phyloP scores from a whole-genome alignment of 1,140 invertebrate genomes.

The Caenorhabditis inopinata region DNA sequence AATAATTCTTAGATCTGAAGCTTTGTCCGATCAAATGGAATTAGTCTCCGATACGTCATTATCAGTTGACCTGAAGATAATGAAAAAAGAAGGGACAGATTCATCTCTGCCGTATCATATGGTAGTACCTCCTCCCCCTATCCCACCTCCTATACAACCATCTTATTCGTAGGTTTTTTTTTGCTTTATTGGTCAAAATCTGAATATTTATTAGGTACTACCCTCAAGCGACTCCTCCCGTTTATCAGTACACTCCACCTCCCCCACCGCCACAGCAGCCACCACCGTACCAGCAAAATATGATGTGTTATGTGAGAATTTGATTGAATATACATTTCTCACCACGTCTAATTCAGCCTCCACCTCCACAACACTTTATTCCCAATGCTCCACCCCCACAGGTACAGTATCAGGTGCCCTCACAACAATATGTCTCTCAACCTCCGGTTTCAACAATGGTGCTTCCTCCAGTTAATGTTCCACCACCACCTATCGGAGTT shows the following conservation, averaged over 20 bases:
- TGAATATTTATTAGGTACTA: not conserved
- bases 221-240: not conserved
- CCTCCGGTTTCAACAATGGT: not conserved
- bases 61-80: not conserved
- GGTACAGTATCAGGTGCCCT: not conserved
- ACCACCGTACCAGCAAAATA: not conserved
- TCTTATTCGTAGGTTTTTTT: not conserved
- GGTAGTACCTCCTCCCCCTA: not conserved
- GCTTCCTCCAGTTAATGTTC: not conserved
- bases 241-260: not conserved
- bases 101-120: not conserved
- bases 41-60: not conserved
- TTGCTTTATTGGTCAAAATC: not conserved
- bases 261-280: not conserved
- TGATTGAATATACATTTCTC: no score
- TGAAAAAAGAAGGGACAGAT: not conserved
- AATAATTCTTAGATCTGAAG: not conserved
- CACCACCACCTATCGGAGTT: not conserved
- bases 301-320: not conserved
- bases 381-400: not conserved
- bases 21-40: conserved; percentile 2
- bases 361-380: not conserved
- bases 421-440: not conserved
- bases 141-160: not conserved
- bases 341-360: not conserved